Evolutionary conservation across 1,140 invertebrate species (phyloP).

Genomic region (Penaeus japonicus): DNA sequence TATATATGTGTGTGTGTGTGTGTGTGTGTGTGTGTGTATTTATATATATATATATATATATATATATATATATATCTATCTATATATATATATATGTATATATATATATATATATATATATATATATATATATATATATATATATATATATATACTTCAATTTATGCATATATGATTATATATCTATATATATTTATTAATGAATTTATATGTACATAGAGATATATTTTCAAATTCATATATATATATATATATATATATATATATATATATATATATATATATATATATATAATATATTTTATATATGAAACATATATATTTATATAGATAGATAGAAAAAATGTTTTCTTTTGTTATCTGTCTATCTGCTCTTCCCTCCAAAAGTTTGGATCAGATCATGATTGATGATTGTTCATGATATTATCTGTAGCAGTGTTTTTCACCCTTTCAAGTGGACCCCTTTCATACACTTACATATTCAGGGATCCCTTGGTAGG

Average conservation of each 20-base stretch:
- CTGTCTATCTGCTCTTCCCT: neutral
- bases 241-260: conserved; percentile 4
- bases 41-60: neutral
- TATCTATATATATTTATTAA: neutral
- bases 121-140: neutral
- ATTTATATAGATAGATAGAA: neutral
- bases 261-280: neutral
- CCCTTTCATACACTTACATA: no score
- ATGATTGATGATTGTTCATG: no score
- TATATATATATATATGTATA: neutral
- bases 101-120: neutral
- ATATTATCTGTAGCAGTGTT: no score
- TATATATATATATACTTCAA: neutral
- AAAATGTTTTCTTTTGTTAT: no score
- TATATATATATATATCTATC: neutral
- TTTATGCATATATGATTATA: neutral
- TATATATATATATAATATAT: neutral
- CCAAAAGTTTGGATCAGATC: no score
- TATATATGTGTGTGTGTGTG: neutral
- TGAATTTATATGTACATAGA: neutral
- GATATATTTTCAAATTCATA: neutral
- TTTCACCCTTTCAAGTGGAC: no score
- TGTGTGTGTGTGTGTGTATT: neutral
- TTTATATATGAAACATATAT: neutral
- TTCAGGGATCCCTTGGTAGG: no score